Base-by-base conservation (phyloP, 2,113 vertebrate genomes). In the Phrynosoma blainvillii region DNA sequence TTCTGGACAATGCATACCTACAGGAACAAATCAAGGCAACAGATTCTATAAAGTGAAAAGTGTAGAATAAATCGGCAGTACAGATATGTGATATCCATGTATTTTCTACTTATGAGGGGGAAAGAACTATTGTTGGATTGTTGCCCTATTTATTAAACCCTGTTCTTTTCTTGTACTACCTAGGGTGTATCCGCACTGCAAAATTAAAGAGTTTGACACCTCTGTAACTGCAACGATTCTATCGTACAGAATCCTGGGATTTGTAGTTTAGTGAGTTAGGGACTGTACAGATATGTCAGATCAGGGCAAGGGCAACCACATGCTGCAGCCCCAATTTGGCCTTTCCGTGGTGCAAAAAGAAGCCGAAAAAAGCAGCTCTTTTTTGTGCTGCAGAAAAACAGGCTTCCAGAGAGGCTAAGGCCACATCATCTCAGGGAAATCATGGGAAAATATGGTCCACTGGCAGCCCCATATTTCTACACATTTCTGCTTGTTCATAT, bases 1-100 rank as follows among this genome's bases (percentile, higher is more conserved):
- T 99, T 99, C 91, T 99, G 98, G 25, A 99, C 99, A 8, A 99
- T 98, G 59, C 99, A 99, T 27, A 99, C 99, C 99, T 99, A 59
- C 3, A 2, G 0, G 56, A 75, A 68, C 16, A 93, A 92, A 84
- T 1, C 27, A 66, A 86, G 16, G 87, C 23, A 62, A 27, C 18
- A 87, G 30, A 36, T 25, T 47, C 16, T 42, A 32, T 62, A 82
- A 9, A 65, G 36, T 21, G 23, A 23, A 65, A 4, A 1, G 65
- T 23, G 1, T 16, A 79, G 80, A 89, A 70, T 4, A 23, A 10
- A 54, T 25, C 0, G 1, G n/a, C 25, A 4, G 74, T 5, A 21
- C 2, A 70, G 9, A 74, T 54, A 52, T 42, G 2, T 0, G 0
- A 11, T 42, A 79, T 47, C 47, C 30, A 16, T 9, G 32, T 0